Conservation (phyloP, 2,797 vertebrate genomes). For the Arrhamphus sclerolepis region DNA sequence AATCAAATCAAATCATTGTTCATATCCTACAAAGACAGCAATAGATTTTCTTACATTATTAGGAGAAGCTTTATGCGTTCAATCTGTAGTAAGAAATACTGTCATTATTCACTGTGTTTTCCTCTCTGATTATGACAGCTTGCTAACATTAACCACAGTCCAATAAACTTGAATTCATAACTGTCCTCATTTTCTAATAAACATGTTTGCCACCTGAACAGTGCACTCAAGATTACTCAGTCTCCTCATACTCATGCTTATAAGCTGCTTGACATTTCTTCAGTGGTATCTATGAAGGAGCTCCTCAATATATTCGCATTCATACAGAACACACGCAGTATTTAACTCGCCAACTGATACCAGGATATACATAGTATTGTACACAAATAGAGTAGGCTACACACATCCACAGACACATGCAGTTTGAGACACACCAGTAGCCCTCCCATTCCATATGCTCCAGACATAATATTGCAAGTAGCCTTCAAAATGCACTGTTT, state of each 20-base stretch:
- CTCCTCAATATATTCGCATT: slow-evolving; percentile 63
- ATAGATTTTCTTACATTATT: not conserved
- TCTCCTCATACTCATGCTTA: slow-evolving; percentile 2
- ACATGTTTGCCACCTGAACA: not conserved
- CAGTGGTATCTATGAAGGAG: slow-evolving; percentile 55
- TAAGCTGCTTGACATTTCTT: slow-evolving; percentile 29
- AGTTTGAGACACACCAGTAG: too few species aligned
- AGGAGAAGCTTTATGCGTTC: not conserved
- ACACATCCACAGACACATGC: slow-evolving; percentile 50
- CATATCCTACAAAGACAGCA: not conserved
- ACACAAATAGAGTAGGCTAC: not conserved
- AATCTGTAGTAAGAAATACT: not conserved
- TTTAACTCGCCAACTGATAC: slow-evolving; percentile 42
- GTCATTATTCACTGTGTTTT: not conserved
- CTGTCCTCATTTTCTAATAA: not conserved
- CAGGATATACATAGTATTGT: too few species aligned
- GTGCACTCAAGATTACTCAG: not conserved
- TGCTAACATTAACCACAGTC: too few species aligned
- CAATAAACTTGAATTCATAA: too few species aligned
- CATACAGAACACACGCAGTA: slow-evolving; percentile 29
- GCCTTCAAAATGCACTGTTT: slow-evolving; percentile 85
- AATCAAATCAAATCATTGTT: slow-evolving; percentile 29
- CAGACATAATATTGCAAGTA: slow-evolving; percentile 81
- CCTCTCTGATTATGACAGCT: too few species aligned
- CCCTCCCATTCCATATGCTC: slow-evolving; percentile 69